Base-by-base conservation (phyloP, 30 jellyfish, hydroid and myxozoan species). In the Hydractinia symbiolongicarpus region DNA sequence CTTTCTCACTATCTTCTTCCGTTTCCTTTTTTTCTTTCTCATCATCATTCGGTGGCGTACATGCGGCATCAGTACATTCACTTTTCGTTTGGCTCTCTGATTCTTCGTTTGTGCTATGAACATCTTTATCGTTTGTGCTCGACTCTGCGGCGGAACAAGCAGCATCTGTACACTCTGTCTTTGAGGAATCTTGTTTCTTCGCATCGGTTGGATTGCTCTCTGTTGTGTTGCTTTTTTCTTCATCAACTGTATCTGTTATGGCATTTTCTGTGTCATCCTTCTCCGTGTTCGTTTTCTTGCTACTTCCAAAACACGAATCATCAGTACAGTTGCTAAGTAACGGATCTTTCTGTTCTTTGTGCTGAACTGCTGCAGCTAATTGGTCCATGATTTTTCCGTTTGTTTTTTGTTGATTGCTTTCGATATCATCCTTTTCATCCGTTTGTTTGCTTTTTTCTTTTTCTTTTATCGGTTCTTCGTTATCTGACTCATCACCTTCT, bases 61-160 rank as follows among this genome's bases (percentile, higher is more conserved):
- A 77, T 1, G 75, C 85, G 19, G 79, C 76, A 4, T 55, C 85
- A 8, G 85, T 52, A 61, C 85, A 77, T 20, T 76, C 76, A 30
- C 53, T 58, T 74, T 74, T 74, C 53, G 76, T 66, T 8, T 8
- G 21, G 4, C 50, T 4, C 4, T 66, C 76, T 66, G 49, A 66
- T 66, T 8, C 76, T 53, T 7, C 50, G 15, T 66, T 7, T 66
- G 49, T 66, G 49, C 10, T 19, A 13, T 50, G 10, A 66, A 53
- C 50, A 17, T 66, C 76, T 30, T 58, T 58, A 30, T 30, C 44
- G 44, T 30, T 30, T 30, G 44, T 30, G 44, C 44, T 30, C 2
- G 44, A 30, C 69, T 58, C 19, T 13, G 19, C 15, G 19, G 15
- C 69, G 15, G 16, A 21, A n/a, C 50, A 9, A 72, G 52, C 69